These are phyloP conservation scores for Naso thynnoides DNA, from an alignment of 2,797 vertebrate species.

Conservation along the genomic window DNA sequence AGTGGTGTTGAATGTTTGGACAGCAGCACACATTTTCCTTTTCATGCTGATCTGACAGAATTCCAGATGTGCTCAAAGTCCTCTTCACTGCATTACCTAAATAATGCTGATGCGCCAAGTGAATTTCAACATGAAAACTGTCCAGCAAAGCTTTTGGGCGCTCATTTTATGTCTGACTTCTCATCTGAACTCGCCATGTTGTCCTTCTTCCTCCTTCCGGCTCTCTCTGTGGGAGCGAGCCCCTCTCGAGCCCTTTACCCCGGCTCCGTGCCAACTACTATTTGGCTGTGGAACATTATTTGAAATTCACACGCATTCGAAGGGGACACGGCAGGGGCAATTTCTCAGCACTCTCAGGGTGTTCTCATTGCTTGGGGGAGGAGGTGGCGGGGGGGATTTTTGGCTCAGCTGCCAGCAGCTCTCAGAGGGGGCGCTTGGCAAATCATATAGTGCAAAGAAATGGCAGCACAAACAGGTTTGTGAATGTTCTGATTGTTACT, in stretches of 20 bases:
- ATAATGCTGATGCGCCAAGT: neutral
- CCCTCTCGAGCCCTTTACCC: conserved; percentile 38
- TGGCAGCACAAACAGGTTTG: conserved; percentile 50
- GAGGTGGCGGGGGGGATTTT: conserved; percentile 17
- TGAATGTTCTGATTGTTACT: conserved; percentile 79
- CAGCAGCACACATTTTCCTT: neutral
- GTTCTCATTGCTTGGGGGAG: conserved; percentile 40
- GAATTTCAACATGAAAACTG: neutral
- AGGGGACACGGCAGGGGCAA: conserved; percentile 61
- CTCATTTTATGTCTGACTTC: neutral
- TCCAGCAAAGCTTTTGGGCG: neutral
- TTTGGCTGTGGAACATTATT: conserved; percentile 72
- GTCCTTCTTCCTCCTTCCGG: neutral
- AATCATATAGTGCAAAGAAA: conserved; percentile 63
- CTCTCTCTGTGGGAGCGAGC: conserved; percentile 60
- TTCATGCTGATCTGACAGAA: neutral
- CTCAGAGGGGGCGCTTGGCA: conserved; percentile 64
- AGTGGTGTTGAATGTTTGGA: conserved; percentile 8
- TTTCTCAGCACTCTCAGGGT: conserved; percentile 67
- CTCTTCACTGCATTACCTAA: neutral
- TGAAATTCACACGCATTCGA: conserved; percentile 71
- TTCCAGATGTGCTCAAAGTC: neutral
- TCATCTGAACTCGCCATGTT: neutral
- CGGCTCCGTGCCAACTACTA: conserved; percentile 55
- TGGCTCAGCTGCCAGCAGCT: conserved; percentile 41